Conservation (phyloP, 2,113 vertebrate genomes). For the Polyodon spathula region DNA sequence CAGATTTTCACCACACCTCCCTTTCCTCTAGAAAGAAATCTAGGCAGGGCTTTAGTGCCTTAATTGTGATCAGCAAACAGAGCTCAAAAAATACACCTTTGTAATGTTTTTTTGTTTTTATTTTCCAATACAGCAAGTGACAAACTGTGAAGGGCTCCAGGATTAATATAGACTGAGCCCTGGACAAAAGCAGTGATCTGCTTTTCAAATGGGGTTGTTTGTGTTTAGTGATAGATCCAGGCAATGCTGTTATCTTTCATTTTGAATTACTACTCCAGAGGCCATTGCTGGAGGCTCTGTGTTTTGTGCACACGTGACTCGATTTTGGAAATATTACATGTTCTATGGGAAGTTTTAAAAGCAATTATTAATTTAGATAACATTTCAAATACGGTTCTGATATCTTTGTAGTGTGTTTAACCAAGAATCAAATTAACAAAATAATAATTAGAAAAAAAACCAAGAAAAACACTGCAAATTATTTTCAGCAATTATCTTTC, state of each 20-base stretch:
- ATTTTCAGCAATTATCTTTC: no score
- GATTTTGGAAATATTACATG: no score
- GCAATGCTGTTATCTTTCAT: constrained; percentile 7
- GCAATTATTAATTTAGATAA: no score
- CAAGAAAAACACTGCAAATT: no score
- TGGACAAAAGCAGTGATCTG: background rate
- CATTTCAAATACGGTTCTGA: no score
- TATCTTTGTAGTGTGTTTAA: no score
- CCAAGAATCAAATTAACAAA: no score
- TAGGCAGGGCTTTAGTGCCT: constrained; percentile 6
- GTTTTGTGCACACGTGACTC: background rate
- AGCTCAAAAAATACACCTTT: constrained; percentile 5
- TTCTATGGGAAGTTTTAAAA: no score
- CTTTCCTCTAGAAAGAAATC: constrained; percentile 1
- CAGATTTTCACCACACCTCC: constrained; percentile 32
- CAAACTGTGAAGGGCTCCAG: background rate
- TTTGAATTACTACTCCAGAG: background rate
- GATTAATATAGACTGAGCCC: background rate
- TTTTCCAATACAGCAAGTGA: no score
- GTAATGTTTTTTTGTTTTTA: background rate
- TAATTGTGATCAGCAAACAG: constrained; percentile 14
- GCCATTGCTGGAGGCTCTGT: background rate
- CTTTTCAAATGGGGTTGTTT: constrained; percentile 1
- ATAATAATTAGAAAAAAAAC: no score
- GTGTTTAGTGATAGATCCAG: constrained; percentile 1